Conservation (phyloP, 2,113 vertebrate genomes). For the Baryphthengus martii region DNA sequence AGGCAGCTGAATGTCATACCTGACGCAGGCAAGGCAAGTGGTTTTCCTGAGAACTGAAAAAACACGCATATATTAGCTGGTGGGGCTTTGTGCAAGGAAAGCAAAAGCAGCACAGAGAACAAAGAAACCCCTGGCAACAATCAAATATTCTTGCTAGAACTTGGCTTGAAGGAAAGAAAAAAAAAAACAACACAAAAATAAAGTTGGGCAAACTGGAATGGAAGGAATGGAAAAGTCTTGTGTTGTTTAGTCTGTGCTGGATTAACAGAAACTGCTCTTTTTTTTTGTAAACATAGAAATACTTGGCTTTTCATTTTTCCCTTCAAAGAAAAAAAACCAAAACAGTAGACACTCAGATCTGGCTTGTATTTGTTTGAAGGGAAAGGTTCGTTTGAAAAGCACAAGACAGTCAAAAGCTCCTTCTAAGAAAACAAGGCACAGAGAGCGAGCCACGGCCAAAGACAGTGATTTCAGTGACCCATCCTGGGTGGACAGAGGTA, state of each 20-base stretch:
- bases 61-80: not conserved
- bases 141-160: not conserved
- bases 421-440: not conserved
- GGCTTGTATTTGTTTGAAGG: not conserved
- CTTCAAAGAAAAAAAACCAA: not conserved
- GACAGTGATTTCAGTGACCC: not conserved
- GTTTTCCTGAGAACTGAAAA: not conserved
- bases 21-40: not conserved
- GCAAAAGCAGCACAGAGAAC: not conserved
- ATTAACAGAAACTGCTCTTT: not conserved
- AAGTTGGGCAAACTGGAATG: not conserved
- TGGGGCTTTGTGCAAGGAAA: not conserved
- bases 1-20: not conserved
- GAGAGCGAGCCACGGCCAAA: not conserved
- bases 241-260: not conserved
- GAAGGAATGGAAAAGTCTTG: not conserved
- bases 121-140: not conserved
- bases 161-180: not conserved
- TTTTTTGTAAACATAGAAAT: not conserved
- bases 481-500: not conserved
- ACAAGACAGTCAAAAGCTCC: not conserved
- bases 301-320: not conserved
- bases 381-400: not conserved
- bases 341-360: not conserved
- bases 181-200: not conserved